These are phyloP conservation scores for Rhynchotus rufescens DNA, from an alignment of 2,797 vertebrate species.

Conservation along the genomic window DNA sequence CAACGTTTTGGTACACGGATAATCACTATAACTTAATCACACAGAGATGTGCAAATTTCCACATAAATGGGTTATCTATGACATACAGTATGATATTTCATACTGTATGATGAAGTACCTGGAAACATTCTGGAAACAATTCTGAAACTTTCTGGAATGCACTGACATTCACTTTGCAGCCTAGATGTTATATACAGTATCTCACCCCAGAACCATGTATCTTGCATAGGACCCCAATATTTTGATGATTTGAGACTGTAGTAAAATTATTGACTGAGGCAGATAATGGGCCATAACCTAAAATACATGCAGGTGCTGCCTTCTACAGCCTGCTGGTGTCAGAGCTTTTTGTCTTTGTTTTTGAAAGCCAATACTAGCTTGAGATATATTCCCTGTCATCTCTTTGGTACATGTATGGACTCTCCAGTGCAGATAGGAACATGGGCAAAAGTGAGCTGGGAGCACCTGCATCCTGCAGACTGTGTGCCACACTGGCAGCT, in stretches of 20 bases:
- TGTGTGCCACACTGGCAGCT: background rate
- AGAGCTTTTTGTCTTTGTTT: background rate
- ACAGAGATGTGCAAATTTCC: background rate
- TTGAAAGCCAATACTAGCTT: background rate
- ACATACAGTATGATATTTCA: background rate
- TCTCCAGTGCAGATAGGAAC: background rate
- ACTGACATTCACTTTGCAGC: background rate
- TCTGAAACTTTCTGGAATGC: background rate
- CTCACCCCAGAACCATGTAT: background rate
- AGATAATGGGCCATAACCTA: background rate
- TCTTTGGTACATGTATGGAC: background rate
- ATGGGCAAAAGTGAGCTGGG: background rate
- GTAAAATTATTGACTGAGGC: background rate
- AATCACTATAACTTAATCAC: background rate
- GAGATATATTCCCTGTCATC: background rate
- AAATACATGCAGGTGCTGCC: background rate
- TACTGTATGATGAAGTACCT: background rate
- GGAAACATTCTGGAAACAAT: too few relatives aligned
- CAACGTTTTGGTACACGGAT: background rate
- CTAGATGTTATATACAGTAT: background rate
- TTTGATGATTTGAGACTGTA: background rate
- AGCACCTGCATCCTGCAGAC: conserved; percentile 33
- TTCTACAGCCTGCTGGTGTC: background rate
- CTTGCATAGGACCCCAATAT: background rate
- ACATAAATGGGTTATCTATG: background rate